Base-by-base conservation (phyloP, 2,888 invertebrate genomes). In the Phasia obesa region DNA sequence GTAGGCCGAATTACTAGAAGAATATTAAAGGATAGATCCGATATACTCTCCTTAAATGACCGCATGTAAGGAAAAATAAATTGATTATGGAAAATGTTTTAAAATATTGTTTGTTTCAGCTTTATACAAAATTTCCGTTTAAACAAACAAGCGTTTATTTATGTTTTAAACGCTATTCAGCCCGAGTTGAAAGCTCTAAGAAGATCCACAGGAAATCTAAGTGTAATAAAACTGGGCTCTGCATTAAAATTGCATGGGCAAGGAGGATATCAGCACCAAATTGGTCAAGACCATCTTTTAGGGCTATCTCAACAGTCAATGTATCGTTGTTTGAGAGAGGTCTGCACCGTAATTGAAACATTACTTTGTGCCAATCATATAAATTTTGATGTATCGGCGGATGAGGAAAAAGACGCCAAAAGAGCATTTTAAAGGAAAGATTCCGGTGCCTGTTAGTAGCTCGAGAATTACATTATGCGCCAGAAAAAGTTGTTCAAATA, bases 401-500 rank as follows among this genome's bases (percentile, higher is more conserved):
- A 35, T 35, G 35, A 27, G 7, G 11, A 35, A 35, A 35, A 35
- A 35, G 11, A 35, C 2, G 11, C 11, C 11, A 35, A 35, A 35
- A 9, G 35, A 35, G 11, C 35, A 9, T 35, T 35, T 35, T 35
- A 9, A 35, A 35, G 7, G 35, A 11, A 9, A 27, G 27, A 27
- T 27, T 27, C 27, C 27, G 35, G 7, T 35, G 5, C 21, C 44
- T 81, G 44, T 69, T 81, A 62, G 75, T 69, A 38, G 62, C 74
- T 44, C 17, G 60, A 21, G 69, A 80, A 27, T 47, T 80, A 19
- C 79, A 80, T 27, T 64, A 67, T 17, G 53, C 44, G 13, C 75
- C 64, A 17, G 70, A 42, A 42, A 60, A 13, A 60, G 60, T 70
- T 2, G 27, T 60, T 13, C 38, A 23, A 64, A 81, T 75, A 64